Conservation (phyloP, 2,888 invertebrate genomes). For the Pteria penguin region DNA sequence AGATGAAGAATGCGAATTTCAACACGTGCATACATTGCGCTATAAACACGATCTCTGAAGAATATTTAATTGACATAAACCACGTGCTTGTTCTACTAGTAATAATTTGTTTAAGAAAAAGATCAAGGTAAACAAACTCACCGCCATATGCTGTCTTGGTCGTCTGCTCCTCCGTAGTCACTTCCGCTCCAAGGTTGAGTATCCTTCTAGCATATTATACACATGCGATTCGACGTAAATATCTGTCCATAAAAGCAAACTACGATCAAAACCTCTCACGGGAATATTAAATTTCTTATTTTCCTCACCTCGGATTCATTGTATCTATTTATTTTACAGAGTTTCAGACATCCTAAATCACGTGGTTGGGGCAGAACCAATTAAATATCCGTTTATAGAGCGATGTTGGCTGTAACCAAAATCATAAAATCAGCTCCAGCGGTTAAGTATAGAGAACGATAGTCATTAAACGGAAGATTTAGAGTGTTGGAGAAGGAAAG, state of each 20-base stretch:
- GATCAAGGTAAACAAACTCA: neutral
- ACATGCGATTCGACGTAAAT: neutral
- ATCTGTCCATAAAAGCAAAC: no score
- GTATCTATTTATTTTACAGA: slow-evolving; percentile 22
- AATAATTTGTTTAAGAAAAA: neutral
- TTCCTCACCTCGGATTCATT: neutral
- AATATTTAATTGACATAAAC: neutral
- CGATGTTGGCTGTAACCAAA: slow-evolving; percentile 13
- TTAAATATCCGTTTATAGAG: slow-evolving; percentile 34
- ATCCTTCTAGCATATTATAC: neutral
- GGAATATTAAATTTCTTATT: neutral
- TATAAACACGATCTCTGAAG: neutral
- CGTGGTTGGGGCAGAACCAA: slow-evolving; percentile 37
- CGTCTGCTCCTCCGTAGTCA: neutral
- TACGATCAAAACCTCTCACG: slow-evolving; percentile 2
- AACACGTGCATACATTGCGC: neutral
- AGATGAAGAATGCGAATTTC: neutral
- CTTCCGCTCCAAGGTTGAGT: neutral
- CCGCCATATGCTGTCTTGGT: neutral
- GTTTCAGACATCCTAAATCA: slow-evolving; percentile 26
- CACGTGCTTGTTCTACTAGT: neutral
- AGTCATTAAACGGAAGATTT: slow-evolving; percentile 24
- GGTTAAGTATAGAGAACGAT: slow-evolving; percentile 7
- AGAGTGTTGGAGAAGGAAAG: neutral
- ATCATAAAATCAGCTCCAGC: slow-evolving; percentile 32